Percentiles rank a stretch among this genome's conserved stretches.
Conservation (phyloP, 30 jellyfish, hydroid and myxozoan species). For the Chironex yamaguchii region DNA sequence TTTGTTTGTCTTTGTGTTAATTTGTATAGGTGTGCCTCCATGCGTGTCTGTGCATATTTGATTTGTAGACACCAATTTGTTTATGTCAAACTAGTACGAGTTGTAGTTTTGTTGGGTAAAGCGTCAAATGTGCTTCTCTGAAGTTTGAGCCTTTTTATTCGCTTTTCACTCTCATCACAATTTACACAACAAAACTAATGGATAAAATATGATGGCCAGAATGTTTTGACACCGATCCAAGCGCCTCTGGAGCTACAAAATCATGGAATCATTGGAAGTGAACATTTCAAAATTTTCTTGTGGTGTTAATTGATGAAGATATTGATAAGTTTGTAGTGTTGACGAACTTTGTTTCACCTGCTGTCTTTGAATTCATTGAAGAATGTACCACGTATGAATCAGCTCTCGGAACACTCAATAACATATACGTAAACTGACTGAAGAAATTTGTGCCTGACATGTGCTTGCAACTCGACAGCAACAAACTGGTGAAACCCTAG, state of each 20-base stretch:
- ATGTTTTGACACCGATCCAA: conserved; percentile 11
- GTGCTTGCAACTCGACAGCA: conserved; percentile 32
- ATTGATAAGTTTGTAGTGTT: conserved; percentile 8
- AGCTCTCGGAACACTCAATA: conserved; percentile 5
- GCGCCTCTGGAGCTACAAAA: conserved; percentile 37
- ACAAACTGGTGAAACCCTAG: conserved; percentile 27
- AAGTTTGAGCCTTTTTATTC: too few species aligned
- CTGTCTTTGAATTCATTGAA: background rate
- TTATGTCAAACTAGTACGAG: too few species aligned
- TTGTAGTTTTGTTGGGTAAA: too few species aligned
- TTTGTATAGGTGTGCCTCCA: too few species aligned
- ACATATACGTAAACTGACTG: background rate
- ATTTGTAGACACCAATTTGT: too few species aligned
- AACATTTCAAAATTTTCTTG: conserved; percentile 8
- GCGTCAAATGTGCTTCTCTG: too few species aligned
- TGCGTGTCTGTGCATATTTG: too few species aligned
- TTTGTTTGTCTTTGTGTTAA: too few species aligned
- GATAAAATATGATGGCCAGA: too few species aligned
- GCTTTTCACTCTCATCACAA: too few species aligned
- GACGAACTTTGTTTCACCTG: conserved; percentile 35
- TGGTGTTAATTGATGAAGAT: background rate
- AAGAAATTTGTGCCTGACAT: conserved; percentile 26
- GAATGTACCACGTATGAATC: conserved; percentile 40
- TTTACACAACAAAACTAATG: too few species aligned
- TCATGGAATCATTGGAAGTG: conserved; percentile 54